Conservation (phyloP, 2,113 vertebrate genomes). For the Hystrix cristata region DNA sequence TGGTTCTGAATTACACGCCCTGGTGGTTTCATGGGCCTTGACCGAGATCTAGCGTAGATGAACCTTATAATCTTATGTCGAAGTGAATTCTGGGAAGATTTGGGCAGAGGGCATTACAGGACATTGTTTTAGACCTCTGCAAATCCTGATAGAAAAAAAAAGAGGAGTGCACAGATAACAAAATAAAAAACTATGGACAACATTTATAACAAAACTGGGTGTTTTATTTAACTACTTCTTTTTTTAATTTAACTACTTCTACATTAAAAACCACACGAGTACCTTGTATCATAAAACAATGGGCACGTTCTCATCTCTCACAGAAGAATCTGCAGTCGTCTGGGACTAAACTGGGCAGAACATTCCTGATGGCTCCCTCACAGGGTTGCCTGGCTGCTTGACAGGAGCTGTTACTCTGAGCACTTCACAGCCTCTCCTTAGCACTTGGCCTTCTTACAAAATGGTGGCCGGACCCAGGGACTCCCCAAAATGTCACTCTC, state of each 20-base stretch:
- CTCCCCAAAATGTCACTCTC: not conserved
- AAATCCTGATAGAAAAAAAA: constrained; percentile 6
- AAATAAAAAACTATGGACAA: not conserved
- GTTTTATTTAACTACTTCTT: not conserved
- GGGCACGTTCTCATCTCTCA: not conserved
- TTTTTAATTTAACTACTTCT: not conserved
- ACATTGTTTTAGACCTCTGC: constrained; percentile 43
- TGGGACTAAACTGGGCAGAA: not conserved
- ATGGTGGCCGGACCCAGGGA: not conserved
- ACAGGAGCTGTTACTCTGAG: not conserved
- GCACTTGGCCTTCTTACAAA: not conserved
- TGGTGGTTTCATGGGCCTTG: constrained; percentile 39
- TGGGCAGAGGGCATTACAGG: not conserved
- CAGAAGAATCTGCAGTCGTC: not conserved
- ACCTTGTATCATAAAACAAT: not conserved
- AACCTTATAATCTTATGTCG: constrained; percentile 70
- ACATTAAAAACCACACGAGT: not conserved
- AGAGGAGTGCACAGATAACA: not conserved
- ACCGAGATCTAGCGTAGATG: constrained; percentile 43
- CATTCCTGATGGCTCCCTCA: not conserved
- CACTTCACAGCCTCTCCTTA: not conserved
- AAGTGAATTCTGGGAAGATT: constrained; percentile 35
- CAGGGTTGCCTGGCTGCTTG: not conserved
- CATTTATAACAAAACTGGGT: not conserved
- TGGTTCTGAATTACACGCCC: constrained; percentile 61